Evolutionary conservation across 2,888 invertebrate species (phyloP).

Genomic region (Eristalis tenax): DNA sequence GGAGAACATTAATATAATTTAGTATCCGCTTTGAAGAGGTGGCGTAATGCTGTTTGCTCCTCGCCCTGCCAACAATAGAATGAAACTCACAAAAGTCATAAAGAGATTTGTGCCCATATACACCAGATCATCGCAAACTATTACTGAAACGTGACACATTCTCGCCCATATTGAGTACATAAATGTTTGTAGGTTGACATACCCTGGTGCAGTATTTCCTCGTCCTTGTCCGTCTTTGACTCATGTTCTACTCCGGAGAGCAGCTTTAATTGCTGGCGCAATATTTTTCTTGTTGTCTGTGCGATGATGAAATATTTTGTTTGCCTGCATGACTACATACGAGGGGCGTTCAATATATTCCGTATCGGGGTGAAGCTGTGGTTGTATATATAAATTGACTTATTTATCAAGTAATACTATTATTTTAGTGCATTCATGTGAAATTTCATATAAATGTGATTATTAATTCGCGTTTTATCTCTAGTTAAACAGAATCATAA

Average conservation of each 20-base stretch:
- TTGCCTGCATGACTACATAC: background rate
- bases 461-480: too few species aligned
- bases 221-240: background rate
- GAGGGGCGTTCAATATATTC: too few species aligned
- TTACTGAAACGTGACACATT: background rate
- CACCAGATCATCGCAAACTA: background rate
- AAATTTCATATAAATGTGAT: too few species aligned
- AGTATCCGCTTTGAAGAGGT: background rate
- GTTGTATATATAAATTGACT: too few species aligned
- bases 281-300: background rate
- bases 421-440: too few species aligned
- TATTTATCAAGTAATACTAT: too few species aligned
- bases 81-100: background rate
- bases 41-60: background rate
- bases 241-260: background rate
- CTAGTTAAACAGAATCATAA: too few species aligned
- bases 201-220: background rate
- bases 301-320: background rate
- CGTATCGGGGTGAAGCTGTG: too few species aligned
- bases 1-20: background rate
- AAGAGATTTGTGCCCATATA: background rate
- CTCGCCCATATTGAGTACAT: background rate
- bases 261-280: background rate
- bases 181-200: background rate
- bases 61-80: background rate